Evolutionary conservation across 2,888 invertebrate genomes (phyloP).

Genomic region (Baronia brevicornis): DNA sequence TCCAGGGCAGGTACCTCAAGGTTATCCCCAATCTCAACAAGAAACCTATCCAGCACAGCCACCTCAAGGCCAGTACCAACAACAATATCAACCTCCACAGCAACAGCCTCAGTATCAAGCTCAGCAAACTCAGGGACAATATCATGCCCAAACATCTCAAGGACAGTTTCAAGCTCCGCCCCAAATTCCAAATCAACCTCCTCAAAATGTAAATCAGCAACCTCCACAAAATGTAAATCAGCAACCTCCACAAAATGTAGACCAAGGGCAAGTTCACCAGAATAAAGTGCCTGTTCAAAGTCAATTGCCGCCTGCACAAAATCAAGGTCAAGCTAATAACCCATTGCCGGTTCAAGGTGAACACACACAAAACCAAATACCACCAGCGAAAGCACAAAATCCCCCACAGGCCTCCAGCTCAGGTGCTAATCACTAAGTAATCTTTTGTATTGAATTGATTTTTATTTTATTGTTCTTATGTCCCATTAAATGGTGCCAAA

Average conservation of each 20-base stretch:
- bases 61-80: slow-evolving; percentile 9
- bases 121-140: slow-evolving; percentile 21
- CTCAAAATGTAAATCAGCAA: slow-evolving; percentile 23
- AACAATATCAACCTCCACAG: slow-evolving; percentile 18
- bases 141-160: too few species aligned
- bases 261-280: slow-evolving; percentile 15
- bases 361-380: too few species aligned
- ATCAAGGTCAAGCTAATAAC: slow-evolving; percentile 19
- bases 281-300: slow-evolving; percentile 12
- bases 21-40: too few species aligned
- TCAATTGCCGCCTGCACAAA: slow-evolving; percentile 17
- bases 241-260: slow-evolving; percentile 15
- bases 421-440: too few species aligned
- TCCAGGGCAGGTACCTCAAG: slow-evolving; percentile 12
- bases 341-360: too few species aligned
- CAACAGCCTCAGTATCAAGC: slow-evolving; percentile 19
- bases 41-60: too few species aligned
- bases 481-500: too few species aligned
- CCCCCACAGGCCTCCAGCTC: too few species aligned
- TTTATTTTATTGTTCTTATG: too few species aligned
- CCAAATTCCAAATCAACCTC: slow-evolving; percentile 23
- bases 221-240: slow-evolving; percentile 18
- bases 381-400: too few species aligned
- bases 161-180: slow-evolving; percentile 25
- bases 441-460: too few species aligned